Base-by-base conservation (phyloP, 2,888 invertebrate species). In the Aphidoletes aphidimyza region DNA sequence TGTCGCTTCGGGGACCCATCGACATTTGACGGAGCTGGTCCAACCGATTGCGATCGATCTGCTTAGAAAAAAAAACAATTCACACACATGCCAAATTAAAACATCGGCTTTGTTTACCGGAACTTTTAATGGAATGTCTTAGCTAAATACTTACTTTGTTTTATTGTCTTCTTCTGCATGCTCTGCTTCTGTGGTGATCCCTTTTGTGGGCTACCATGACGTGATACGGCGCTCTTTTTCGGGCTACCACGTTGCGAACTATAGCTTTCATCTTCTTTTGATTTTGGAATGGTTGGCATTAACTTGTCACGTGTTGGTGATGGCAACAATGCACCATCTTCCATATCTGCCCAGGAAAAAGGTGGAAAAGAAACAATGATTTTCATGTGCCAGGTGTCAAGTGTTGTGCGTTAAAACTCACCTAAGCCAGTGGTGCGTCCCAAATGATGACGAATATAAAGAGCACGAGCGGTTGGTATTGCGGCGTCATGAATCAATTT, bases 1-100 rank as follows among this genome's bases (percentile, higher is more conserved):
- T 95, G 94, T 86, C 95, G 93, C 83, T 85, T 86, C 37, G 96
- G 95, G 84, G 96, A 96, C 90, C 94, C 94, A 88, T 94, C 93
- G 84, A 91, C 88, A 86, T 91, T 91, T 86, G 91, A 90, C 86
- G 91, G 91, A 85, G 90, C 91, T 83, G 94, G 94, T 86, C 94
- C 94, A 87, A 94, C 93, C 85, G 94, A 94, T 89, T 94, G 93
- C 85, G 94, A 94, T 88, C 94, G 93, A 89, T 92, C 93, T 90
- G 86, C 39, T 37, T 37, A 78, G 9, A 14, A 36, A 19, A 3
- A 59, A 69, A 34, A 30, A 69, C 14, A n/a, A n/a, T n/a, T n/a
- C n/a, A n/a, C n/a, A n/a, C n/a, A n/a, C n/a, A n/a, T n/a, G n/a
- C n/a, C n/a, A n/a, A n/a, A n/a, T n/a, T n/a, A n/a, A n/a, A n/a